Evolutionary conservation across 2,113 vertebrate species (phyloP), one percentile per base, ranked within the genome.

Genomic region (Semnopithecus entellus): DNA sequence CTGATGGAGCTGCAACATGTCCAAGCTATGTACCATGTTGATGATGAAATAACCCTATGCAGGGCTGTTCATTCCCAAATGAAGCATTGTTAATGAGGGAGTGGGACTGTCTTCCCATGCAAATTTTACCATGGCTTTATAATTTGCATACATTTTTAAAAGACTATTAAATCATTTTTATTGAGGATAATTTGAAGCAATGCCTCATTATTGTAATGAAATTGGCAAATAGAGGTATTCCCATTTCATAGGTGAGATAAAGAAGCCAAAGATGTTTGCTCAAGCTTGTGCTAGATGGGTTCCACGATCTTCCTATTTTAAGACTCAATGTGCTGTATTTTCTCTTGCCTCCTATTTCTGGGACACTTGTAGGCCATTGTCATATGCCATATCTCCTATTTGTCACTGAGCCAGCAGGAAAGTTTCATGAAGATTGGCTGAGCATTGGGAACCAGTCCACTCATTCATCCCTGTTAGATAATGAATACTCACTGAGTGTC

Each of bases 1-100:
- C 20, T 3, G 3, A 12, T 43, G 43, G 68, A 22, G 32, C 30
- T 9, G 3, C 2, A 2, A 11, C 10, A 45, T 0, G 0, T 3
- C 52, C 14, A 1, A 20, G 79, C 32, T 5, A 3, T 23, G n/a
- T 1, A 16, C 48, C 9, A 0, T 3, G 38, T 0, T 16, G 66
- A 6, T 3, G 11, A 48, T 43, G 11, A 22, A 48, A 13, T 25
- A 14, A 25, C 23, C 2, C 38, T 48, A 3, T 6, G 5, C 6
- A 35, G 17, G 5, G 6, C 4, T 16, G 17, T 52, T 80, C n/a
- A 30, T 55, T 90, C 50, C 23, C 84, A n/a, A 22, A 38, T 14
- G 59, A 93, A 84, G 55, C 16, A 8, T 30, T 17, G 25, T 85
- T 45, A 40, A 3, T 18, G 81, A 64, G 61, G 6, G 7, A 45